Evolutionary conservation across 2,888 invertebrate genomes (phyloP), one percentile per base, ranked within the genome.

Genomic region (Eupelmus urozonus): DNA sequence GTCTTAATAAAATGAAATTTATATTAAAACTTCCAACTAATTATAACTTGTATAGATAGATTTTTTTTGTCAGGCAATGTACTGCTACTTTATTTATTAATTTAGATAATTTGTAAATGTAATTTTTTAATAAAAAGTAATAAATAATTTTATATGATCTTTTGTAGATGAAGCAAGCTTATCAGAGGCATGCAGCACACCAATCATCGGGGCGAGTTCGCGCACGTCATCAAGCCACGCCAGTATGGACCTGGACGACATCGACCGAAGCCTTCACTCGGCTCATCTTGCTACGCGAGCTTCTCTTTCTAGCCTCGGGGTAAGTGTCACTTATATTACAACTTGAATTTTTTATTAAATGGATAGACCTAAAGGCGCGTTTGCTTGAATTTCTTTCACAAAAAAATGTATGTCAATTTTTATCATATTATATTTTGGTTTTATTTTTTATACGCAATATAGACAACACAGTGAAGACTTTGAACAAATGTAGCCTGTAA

Each of bases 131-230:
- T 34, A 34, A 16, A 45, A 45, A 45, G 16, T 45, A 45, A 16
- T 45, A 13, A 7, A 45, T 45, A 45, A 45, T 42, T 63, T 42
- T 65, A 29, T 9, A 18, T 40, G 11, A 42, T 16, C 2, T 18
- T 34, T 34, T 34, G 23, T 82, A 89, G 90, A 90, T 77, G 90
- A 90, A 80, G 89, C 88, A 45, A 89, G 89, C 78, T 80, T 90
- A 67, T 89, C 89, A 7, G 90, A 90, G 83, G 90, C 90, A 13
- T 89, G 89, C 82, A 90, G 89, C 76, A 90, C 89, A 55, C 89
- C 89, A 49, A 89, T 90, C 67, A 89, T 90, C 65, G 88, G 90
- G 49, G 85, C 86, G 65, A 88, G 85, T 81, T 86, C 88, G 18
- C 85, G 89, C 49, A 82, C 83, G 60, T 85, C 86, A 78, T 85